Evolutionary conservation across 2,797 vertebrate genomes (phyloP).

Genomic region (Urophycis tenuis): DNA sequence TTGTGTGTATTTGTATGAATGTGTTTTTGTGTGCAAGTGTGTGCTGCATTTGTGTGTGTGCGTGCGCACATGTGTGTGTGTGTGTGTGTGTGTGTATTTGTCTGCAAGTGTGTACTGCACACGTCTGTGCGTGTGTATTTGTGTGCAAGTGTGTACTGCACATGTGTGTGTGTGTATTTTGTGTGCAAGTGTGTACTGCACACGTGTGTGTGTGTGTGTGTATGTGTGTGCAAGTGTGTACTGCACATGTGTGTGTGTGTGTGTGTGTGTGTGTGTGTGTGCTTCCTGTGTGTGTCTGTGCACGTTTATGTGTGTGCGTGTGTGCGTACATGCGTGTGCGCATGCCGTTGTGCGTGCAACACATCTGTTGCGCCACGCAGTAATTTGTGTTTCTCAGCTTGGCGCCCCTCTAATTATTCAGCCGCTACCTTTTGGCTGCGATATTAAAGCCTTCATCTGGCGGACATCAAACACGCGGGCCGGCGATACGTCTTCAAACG

Average conservation of each 20-base stretch:
- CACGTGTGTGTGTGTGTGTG: conserved; percentile 10
- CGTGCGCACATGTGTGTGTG: not conserved
- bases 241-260: conserved; percentile 27
- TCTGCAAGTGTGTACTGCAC: conserved; percentile 15
- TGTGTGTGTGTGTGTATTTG: conserved; percentile 2
- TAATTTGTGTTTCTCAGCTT: conserved; percentile 75
- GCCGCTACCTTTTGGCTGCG: conserved; percentile 69
- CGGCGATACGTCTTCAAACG: conserved; percentile 72
- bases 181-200: conserved; percentile 31
- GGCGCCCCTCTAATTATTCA: conserved; percentile 73
- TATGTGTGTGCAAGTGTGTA: conserved; percentile 1
- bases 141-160: conserved; percentile 43
- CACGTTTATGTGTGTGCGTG: conserved; percentile 26
- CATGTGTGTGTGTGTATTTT: too few species aligned
- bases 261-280: conserved; percentile 39
- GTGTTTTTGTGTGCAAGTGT: too few species aligned
- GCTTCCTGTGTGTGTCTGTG: too few species aligned
- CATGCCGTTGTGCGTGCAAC: conserved; percentile 28
- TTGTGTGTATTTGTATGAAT: not conserved
- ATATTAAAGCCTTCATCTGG: conserved; percentile 74
- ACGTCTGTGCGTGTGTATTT: conserved; percentile 23
- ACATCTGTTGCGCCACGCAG: conserved; percentile 69
- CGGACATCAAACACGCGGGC: conserved; percentile 67
- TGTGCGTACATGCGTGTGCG: conserved; percentile 22
- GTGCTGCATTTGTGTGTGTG: not conserved